These are phyloP conservation scores for Upupa epops DNA, from an alignment of 2,113 vertebrate species.

Conservation along the genomic window DNA sequence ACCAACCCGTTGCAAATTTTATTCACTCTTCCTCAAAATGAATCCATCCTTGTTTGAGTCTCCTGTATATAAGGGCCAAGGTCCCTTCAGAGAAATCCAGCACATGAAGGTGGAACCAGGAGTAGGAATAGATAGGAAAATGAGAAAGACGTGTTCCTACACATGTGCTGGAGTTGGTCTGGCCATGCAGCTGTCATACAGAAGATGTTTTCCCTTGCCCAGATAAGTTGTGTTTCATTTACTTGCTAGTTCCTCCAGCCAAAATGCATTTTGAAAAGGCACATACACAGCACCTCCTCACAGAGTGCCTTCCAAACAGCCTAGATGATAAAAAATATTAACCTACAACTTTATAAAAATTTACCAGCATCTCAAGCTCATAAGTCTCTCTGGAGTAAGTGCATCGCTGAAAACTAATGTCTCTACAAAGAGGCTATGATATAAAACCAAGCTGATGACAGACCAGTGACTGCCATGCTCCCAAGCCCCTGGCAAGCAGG, in stretches of 20 bases:
- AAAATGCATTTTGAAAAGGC: neutral
- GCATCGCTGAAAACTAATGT: neutral
- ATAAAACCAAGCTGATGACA: neutral
- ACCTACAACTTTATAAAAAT: neutral
- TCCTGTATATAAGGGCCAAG: neutral
- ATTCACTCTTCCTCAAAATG: neutral
- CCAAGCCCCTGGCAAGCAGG: neutral
- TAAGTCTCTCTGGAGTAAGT: neutral
- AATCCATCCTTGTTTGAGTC: neutral
- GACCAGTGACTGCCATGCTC: neutral
- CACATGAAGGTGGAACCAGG: neutral
- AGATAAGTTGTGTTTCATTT: neutral
- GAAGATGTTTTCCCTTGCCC: neutral
- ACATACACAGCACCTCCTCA: neutral
- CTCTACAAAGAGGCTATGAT: neutral
- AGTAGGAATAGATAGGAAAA: neutral
- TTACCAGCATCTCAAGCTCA: neutral
- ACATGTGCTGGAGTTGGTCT: rapidly evolving
- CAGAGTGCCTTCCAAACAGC: neutral
- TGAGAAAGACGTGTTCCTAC: neutral
- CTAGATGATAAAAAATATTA: neutral
- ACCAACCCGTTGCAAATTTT: neutral
- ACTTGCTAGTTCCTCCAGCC: neutral
- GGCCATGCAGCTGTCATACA: neutral
- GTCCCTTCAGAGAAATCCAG: neutral